Evolutionary conservation across 53 echinoderm and acorn worm species (phyloP).

Genomic region (Holothuria leucospilota): DNA sequence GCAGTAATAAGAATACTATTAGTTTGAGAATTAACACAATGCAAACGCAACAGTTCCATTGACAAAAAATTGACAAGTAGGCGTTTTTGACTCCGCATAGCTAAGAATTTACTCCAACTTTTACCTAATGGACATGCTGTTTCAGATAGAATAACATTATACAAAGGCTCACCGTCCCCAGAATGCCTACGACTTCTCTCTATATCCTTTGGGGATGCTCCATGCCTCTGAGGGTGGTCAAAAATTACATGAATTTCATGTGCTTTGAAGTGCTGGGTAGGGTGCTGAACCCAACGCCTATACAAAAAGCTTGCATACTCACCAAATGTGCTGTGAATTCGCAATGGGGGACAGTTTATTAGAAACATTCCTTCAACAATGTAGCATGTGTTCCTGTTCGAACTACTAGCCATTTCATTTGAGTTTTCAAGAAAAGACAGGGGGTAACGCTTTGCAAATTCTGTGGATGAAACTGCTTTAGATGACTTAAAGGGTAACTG

Average conservation of each 20-base stretch:
- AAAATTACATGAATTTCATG: constrained; percentile 60
- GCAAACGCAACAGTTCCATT: neutral
- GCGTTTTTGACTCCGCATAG: neutral
- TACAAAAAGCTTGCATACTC: constrained; percentile 33
- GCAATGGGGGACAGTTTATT: constrained; percentile 7
- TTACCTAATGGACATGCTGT: constrained; percentile 8
- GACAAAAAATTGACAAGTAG: constrained; percentile 50
- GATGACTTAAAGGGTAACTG: constrained; percentile 1
- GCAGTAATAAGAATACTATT: neutral
- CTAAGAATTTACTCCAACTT: constrained; percentile 52
- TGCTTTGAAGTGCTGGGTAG: constrained; percentile 3
- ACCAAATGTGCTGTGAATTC: constrained; percentile 24
- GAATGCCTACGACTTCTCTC: constrained; percentile 34
- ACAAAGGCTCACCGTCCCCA: neutral
- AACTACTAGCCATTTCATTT: neutral
- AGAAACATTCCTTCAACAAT: constrained; percentile 44
- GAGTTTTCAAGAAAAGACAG: neutral
- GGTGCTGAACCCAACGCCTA: constrained; percentile 8
- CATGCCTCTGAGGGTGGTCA: constrained; percentile 61
- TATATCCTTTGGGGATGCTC: constrained; percentile 54
- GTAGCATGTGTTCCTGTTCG: neutral
- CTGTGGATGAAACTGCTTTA: constrained; percentile 7
- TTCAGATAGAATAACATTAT: neutral
- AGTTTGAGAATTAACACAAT: neutral
- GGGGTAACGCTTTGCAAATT: constrained; percentile 26